Base-by-base conservation (phyloP, 2,113 vertebrate genomes). In the Urocolius indicus region DNA sequence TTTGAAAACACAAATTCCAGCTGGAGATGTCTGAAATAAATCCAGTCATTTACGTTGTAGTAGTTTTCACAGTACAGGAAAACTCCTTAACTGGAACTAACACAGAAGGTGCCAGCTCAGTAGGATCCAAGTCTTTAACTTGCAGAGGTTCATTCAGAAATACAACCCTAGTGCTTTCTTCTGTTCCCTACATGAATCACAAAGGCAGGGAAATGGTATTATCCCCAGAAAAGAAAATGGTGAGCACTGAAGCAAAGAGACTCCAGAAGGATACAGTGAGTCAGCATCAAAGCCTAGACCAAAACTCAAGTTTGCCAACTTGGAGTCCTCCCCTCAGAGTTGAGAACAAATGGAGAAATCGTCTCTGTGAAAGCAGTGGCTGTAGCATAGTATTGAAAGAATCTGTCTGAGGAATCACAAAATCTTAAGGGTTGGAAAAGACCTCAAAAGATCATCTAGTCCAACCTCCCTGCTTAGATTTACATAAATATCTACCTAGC, bases 261-360 rank as follows among this genome's bases (percentile, higher is more conserved):
- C 62, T 89, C 55, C 69, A 74, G 90, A 52, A 88, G 48, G 66
- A 97, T 74, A 86, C 62, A 91, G 84, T 92, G 93, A 94, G 61
- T 95, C 84, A 91, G 84, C 92, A 84, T 59, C 84, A 38, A 75
- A 92, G 41, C 54, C 94, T 58, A 62, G n/a, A 86, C 65, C 34
- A 72, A 93, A 95, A 84, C 65, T 67, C 36, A 83, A 77, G 38
- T 65, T 80, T 94, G 49, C 48, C 87, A 86, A 30, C 45, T 86
- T 74, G 32, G 26, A 96, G 27, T 11, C 41, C 38, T 78, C 55
- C 76, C 46, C 32, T 84, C 71, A 68, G 71, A 72, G 48, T 36
- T 45, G 24, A 92, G 78, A 96, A 88, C 82, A 94, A 96, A 89
- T 16, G 9, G 79, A 87, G 67, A 80, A 69, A 90, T 78, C 3